Percentiles rank a stretch among this genome's conserved stretches.
Conservation (phyloP, 1,140 invertebrate genomes). For the Dreissena polymorpha region DNA sequence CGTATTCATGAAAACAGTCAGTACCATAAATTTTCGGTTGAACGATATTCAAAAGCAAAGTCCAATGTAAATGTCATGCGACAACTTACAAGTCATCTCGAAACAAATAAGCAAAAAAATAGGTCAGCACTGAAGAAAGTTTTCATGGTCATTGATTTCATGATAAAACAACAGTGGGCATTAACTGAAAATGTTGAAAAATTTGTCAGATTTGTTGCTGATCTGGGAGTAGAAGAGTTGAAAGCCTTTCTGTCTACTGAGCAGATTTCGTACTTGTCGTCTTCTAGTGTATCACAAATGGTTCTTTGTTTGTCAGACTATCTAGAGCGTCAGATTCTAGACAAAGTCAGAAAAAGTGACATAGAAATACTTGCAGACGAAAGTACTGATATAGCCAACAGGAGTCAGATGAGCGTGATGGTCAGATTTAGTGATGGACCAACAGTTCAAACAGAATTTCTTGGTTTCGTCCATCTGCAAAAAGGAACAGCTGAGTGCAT, state of each 20-base stretch:
- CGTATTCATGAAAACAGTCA: conserved; percentile 1
- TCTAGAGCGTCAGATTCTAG: background rate
- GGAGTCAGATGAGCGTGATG: conserved; percentile 23
- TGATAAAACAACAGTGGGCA: conserved; percentile 24
- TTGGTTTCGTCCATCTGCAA: conserved; percentile 13
- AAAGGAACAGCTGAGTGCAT: conserved; percentile 26
- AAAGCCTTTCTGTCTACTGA: conserved; percentile 4
- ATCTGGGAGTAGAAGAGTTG: conserved; percentile 27
- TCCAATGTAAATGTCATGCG: conserved; percentile 22
- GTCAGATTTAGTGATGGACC: background rate
- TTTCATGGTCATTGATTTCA: conserved; percentile 24
- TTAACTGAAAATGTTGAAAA: conserved; percentile 19
- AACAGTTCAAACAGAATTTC: conserved; percentile 10
- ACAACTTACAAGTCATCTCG: conserved; percentile 3
- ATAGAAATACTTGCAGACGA: conserved; percentile 32
- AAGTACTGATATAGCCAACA: conserved; percentile 13
- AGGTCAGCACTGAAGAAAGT: conserved; percentile 34
- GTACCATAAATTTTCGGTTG: background rate
- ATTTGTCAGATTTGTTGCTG: conserved; percentile 33
- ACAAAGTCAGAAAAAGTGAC: background rate
- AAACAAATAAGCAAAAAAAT: conserved; percentile 13
- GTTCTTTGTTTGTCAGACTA: background rate
- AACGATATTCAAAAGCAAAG: background rate
- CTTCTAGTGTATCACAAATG: conserved; percentile 14
- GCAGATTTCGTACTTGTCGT: conserved; percentile 27